A percentile compares a stretch with the other conserved stretches of the same genome.
Conservation (phyloP, 2,888 invertebrate species). For the Thereva unica region DNA sequence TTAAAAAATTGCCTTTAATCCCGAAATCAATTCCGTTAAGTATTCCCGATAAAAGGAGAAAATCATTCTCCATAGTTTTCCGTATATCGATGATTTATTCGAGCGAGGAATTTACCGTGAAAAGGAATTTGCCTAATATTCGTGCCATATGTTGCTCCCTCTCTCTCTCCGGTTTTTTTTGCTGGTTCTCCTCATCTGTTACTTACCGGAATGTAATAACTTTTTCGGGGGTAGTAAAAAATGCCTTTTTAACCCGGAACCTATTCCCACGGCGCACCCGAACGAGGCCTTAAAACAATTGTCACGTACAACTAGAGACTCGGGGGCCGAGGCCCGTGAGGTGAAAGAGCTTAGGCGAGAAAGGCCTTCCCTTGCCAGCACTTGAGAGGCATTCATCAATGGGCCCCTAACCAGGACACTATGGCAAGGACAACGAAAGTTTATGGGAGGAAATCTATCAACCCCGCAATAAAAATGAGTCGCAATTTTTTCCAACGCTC, state of each 20-base stretch:
- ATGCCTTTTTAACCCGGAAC: slow-evolving; percentile 1
- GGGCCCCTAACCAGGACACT: neutral
- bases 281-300: slow-evolving; percentile 14
- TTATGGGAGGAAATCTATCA: slow-evolving; percentile 25
- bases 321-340: too few relatives aligned
- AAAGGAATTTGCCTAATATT: too few relatives aligned
- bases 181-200: too few relatives aligned
- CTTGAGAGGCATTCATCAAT: slow-evolving; percentile 12
- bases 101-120: too few relatives aligned
- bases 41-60: too few relatives aligned
- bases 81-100: too few relatives aligned
- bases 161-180: too few relatives aligned
- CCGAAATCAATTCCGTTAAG: too few relatives aligned
- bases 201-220: slow-evolving; percentile 4
- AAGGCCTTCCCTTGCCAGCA: neutral
- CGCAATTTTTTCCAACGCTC: slow-evolving; percentile 14
- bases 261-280: neutral
- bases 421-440: slow-evolving; percentile 10
- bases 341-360: neutral
- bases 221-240: neutral
- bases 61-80: too few relatives aligned
- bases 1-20: too few relatives aligned
- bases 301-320: slow-evolving; percentile 3
- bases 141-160: too few relatives aligned
- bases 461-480: slow-evolving; percentile 25